Percentiles rank a stretch among this genome's conserved stretches.
These are phyloP conservation scores for Ephestia elutella DNA, from an alignment of 1,140 invertebrate species.

Conservation along the genomic window DNA sequence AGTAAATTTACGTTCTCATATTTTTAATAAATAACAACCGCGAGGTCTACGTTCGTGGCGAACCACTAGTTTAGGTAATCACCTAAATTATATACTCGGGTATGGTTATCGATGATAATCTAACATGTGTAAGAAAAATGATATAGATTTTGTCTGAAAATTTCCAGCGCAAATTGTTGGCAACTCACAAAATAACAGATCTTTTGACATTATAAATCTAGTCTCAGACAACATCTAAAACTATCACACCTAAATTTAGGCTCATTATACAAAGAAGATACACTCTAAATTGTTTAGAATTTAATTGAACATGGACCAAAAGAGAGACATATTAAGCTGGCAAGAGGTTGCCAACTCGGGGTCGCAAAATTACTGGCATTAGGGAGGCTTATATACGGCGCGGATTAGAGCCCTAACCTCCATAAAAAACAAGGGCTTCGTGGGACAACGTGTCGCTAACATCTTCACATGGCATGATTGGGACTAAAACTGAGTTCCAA, in stretches of 20 bases:
- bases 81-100: too few species aligned
- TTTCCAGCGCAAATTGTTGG: too few species aligned
- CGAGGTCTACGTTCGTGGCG: too few species aligned
- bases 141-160: too few species aligned
- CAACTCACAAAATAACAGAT: too few species aligned
- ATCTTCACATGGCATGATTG: background rate
- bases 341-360: constrained; percentile 34
- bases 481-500: background rate
- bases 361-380: constrained; percentile 65
- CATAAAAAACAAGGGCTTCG: constrained; percentile 66
- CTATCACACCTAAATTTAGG: background rate
- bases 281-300: background rate
- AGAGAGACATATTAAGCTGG: constrained; percentile 29
- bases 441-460: constrained; percentile 27
- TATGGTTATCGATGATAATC: too few species aligned
- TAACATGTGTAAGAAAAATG: too few species aligned
- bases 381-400: constrained; percentile 47
- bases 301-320: constrained; percentile 10
- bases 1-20: too few species aligned
- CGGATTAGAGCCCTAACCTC: constrained; percentile 53
- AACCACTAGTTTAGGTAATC: too few species aligned
- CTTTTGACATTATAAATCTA: too few species aligned
- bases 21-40: too few species aligned
- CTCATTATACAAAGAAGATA: background rate
- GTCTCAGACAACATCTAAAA: too few species aligned